Percentiles rank a stretch among this genome's conserved stretches.
Conservation (phyloP, 2,888 invertebrate genomes). For the Prosopocoilus inquinatus region DNA sequence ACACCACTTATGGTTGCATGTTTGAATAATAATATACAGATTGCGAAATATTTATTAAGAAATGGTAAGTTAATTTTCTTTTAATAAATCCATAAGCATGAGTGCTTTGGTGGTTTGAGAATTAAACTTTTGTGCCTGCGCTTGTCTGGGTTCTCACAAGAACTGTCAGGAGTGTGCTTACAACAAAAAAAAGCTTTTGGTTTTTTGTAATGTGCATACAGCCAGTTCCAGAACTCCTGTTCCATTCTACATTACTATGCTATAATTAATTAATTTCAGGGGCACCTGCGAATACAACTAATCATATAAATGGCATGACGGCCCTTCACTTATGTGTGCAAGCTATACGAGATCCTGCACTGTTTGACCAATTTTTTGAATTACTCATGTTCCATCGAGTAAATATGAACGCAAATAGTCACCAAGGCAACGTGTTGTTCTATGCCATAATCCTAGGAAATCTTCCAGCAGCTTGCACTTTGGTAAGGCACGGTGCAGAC, state of each 20-base stretch:
- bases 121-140: no score
- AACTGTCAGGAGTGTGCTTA: no score
- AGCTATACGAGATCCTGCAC: conserved; percentile 52
- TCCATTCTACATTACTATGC: conserved; percentile 3
- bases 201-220: background rate
- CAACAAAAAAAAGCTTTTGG: conserved; percentile 7
- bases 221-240: background rate
- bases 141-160: no score
- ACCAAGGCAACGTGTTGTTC: conserved; percentile 49
- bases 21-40: conserved; percentile 42
- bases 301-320: conserved; percentile 47
- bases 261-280: conserved; percentile 29
- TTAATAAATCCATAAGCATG: no score
- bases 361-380: conserved; percentile 56
- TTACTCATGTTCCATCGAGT: conserved; percentile 43
- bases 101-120: no score
- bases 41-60: conserved; percentile 55
- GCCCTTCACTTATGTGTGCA: conserved; percentile 65
- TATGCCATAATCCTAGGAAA: conserved; percentile 51
- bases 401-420: conserved; percentile 44
- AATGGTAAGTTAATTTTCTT: conserved; percentile 51
- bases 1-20: conserved; percentile 66
- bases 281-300: conserved; percentile 43
- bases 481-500: conserved; percentile 63
- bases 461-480: conserved; percentile 54